Percentiles rank a stretch among this genome's conserved stretches.
Conservation (phyloP, 1,140 invertebrate species). For the Drosophila sucinea region DNA sequence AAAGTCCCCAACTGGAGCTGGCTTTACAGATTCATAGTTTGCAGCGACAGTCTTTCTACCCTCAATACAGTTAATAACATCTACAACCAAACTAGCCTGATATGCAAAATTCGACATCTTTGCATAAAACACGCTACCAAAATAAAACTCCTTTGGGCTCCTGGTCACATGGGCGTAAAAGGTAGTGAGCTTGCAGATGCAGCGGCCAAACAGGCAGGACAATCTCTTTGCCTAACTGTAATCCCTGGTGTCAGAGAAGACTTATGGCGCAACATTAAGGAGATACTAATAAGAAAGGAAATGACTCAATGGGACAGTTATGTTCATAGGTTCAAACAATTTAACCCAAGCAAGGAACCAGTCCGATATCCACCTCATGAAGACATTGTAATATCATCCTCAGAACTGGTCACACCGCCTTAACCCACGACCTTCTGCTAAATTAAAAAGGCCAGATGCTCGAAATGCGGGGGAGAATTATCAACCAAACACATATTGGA, state of each 20-base stretch:
- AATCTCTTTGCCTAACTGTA: constrained; percentile 1
- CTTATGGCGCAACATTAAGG: constrained; percentile 12
- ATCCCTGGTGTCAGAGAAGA: constrained; percentile 3
- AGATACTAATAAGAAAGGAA: constrained; percentile 12
- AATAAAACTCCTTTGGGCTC: not conserved
- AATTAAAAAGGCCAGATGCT: too few relatives aligned
- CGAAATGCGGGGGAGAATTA: too few relatives aligned
- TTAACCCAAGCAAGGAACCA: constrained; percentile 9
- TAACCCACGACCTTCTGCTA: too few relatives aligned
- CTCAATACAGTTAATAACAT: too few relatives aligned
- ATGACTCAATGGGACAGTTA: constrained; percentile 9
- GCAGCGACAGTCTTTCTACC: too few relatives aligned
- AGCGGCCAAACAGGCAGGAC: not conserved
- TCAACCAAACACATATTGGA: too few relatives aligned
- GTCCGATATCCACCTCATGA: constrained; percentile 4
- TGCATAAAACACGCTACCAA: too few relatives aligned
- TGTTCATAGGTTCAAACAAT: not conserved
- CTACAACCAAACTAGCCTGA: too few relatives aligned
- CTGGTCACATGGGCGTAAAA: not conserved
- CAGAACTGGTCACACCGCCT: too few relatives aligned
- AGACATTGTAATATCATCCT: too few relatives aligned
- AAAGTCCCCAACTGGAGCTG: constrained; percentile 4
- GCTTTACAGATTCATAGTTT: not conserved
- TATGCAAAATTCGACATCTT: too few relatives aligned
- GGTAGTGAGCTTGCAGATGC: not conserved